phyloP scores from a whole-genome alignment of 2,113 vertebrate genomes.

The Prietella phreatophila region DNA sequence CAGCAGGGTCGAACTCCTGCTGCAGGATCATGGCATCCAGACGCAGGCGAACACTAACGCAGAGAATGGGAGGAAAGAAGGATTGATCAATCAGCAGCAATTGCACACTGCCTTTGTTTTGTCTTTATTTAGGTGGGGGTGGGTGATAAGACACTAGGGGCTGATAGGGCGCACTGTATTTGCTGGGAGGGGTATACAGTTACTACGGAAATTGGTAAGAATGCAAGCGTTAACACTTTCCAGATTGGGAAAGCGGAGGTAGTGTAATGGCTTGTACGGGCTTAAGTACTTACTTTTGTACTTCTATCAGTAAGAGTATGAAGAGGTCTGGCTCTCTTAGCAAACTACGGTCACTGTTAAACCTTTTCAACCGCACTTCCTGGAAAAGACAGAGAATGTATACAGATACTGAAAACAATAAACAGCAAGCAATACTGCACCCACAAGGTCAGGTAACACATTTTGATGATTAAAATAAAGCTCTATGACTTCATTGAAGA shows the following conservation, averaged over 20 bases:
- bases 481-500: not conserved
- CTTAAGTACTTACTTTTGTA: slow-evolving; percentile 67
- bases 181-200: not conserved
- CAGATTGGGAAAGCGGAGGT: not conserved
- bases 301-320: slow-evolving; percentile 72
- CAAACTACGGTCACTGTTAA: slow-evolving; percentile 67
- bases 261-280: not conserved
- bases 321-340: slow-evolving; percentile 76
- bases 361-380: slow-evolving; percentile 71
- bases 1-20: slow-evolving; percentile 78
- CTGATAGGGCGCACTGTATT: slow-evolving; percentile 6
- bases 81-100: slow-evolving; percentile 56
- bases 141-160: slow-evolving; percentile 2
- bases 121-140: slow-evolving; percentile 15
- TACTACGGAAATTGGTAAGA: slow-evolving; percentile 1
- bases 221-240: not conserved
- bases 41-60: slow-evolving; percentile 72
- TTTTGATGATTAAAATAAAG: not conserved
- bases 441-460: not conserved
- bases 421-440: not conserved
- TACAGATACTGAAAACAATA: not conserved
- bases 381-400: slow-evolving; percentile 55
- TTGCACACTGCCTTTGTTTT: slow-evolving; percentile 15
- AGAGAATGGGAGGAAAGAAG: slow-evolving; percentile 26
- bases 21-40: slow-evolving; percentile 79